phyloP scores from a whole-genome alignment of 2,113 vertebrate species.

The Channa argus region DNA sequence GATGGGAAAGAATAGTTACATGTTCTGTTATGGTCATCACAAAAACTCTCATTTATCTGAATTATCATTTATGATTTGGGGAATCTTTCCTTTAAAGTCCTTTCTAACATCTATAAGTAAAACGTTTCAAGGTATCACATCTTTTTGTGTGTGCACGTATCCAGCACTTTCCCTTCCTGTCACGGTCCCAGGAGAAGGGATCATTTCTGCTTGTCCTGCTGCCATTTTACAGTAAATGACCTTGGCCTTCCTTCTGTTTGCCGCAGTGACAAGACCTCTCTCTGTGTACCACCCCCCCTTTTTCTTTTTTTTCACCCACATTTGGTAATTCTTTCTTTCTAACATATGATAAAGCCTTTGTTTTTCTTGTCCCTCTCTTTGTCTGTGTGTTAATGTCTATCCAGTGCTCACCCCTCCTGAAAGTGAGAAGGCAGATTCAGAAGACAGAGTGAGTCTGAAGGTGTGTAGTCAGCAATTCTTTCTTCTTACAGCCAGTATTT shows the following conservation, averaged over 20 bases:
- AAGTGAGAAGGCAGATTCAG: constrained; percentile 83
- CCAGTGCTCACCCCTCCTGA: constrained; percentile 81
- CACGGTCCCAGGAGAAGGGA: constrained; percentile 57
- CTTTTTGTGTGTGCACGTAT: constrained; percentile 6
- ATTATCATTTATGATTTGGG: no score
- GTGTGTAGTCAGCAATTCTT: constrained; percentile 64
- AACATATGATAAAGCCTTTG: constrained; percentile 20
- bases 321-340: neutral
- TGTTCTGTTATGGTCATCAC: no score
- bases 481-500: constrained; percentile 13
- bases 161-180: constrained; percentile 32
- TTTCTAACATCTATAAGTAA: no score
- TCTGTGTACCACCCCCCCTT: neutral
- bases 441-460: constrained; percentile 83
- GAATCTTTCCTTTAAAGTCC: no score
- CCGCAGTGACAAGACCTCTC: constrained; percentile 40
- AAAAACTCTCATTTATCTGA: no score
- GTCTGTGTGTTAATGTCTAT: constrained; percentile 37
- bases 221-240: constrained; percentile 58
- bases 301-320: no score
- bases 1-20: no score
- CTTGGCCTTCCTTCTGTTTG: constrained; percentile 49
- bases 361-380: constrained; percentile 2
- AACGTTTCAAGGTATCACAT: no score
- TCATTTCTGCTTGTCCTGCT: constrained; percentile 63